These are phyloP conservation scores for Seriola aureovittata DNA, from an alignment of 2,113 vertebrate species.

Conservation along the genomic window DNA sequence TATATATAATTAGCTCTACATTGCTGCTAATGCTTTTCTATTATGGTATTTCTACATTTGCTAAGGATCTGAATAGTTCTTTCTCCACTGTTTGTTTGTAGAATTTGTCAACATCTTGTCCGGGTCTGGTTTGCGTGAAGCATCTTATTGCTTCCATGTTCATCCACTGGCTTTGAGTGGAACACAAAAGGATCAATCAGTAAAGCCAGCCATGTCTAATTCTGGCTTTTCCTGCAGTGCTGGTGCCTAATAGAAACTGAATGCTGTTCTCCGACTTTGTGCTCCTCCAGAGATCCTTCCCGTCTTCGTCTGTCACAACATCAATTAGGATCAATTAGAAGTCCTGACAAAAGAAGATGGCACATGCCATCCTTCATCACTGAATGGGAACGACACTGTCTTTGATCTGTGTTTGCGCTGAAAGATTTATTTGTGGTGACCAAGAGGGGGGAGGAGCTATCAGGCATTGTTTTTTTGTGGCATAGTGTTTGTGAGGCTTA, in stretches of 20 bases:
- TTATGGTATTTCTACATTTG: conserved; percentile 13
- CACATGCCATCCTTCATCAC: conserved; percentile 46
- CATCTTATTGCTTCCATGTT: conserved; percentile 56
- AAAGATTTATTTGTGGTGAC: conserved; percentile 49
- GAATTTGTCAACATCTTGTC: conserved; percentile 55
- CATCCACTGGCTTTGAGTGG: conserved; percentile 9
- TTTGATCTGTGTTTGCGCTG: conserved; percentile 54
- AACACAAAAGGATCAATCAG: conserved; percentile 48
- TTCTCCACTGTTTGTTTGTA: conserved; percentile 29
- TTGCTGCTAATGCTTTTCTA: conserved; percentile 2
- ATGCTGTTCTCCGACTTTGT: conserved; percentile 36
- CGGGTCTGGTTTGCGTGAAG: conserved; percentile 44
- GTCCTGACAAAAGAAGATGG: conserved; percentile 47
- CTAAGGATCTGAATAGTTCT: conserved; percentile 18
- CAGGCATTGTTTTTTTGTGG: conserved; percentile 51
- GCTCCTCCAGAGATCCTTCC: conserved; percentile 40
- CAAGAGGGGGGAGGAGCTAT: conserved; percentile 23
- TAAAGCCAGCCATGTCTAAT: conserved; percentile 25
- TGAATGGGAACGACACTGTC: conserved; percentile 28
- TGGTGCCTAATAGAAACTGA: conserved; percentile 43
- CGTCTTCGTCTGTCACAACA: conserved; percentile 44
- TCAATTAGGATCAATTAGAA: conserved; percentile 64
- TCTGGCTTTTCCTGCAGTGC: conserved; percentile 25
- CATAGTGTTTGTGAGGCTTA: conserved; percentile 62
- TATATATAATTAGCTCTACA: neutral